phyloP scores from a whole-genome alignment of 53 echinoderm and acorn worm genomes.

The Echinometra lucunter region DNA sequence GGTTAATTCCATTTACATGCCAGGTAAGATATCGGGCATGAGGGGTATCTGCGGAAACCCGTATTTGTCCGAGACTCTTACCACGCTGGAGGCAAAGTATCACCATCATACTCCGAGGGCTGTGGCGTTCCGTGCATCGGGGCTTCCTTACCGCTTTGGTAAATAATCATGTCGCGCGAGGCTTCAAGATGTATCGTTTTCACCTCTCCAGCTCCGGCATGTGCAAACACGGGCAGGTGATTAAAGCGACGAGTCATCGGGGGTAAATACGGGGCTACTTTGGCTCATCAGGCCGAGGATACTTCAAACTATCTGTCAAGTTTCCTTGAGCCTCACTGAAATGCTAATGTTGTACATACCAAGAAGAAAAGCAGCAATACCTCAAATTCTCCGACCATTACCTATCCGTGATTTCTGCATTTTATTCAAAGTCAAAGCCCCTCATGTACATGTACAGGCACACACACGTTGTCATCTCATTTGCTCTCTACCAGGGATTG shows the following conservation, averaged over 20 bases:
- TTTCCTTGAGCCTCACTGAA: slow-evolving; percentile 1
- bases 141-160: slow-evolving; percentile 27
- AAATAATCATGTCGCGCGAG: slow-evolving; percentile 59
- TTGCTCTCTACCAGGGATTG: too few species aligned
- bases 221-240: slow-evolving; percentile 61
- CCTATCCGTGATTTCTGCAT: too few species aligned
- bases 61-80: slow-evolving; percentile 28
- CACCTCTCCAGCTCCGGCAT: slow-evolving; percentile 52
- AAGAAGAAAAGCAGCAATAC: background rate
- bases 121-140: slow-evolving; percentile 8
- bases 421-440: background rate
- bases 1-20: slow-evolving; percentile 55
- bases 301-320: slow-evolving; percentile 43
- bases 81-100: slow-evolving; percentile 38
- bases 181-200: slow-evolving; percentile 62
- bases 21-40: slow-evolving; percentile 38
- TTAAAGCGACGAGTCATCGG: slow-evolving; percentile 59
- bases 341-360: background rate
- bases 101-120: slow-evolving; percentile 33
- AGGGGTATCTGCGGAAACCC: slow-evolving; percentile 39
- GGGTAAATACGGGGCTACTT: slow-evolving; percentile 42
- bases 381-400: background rate
- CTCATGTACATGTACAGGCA: background rate
- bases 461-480: too few species aligned
- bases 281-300: background rate